Conservation (phyloP, 1,140 invertebrate genomes). For the Pristionchus pacificus region DNA sequence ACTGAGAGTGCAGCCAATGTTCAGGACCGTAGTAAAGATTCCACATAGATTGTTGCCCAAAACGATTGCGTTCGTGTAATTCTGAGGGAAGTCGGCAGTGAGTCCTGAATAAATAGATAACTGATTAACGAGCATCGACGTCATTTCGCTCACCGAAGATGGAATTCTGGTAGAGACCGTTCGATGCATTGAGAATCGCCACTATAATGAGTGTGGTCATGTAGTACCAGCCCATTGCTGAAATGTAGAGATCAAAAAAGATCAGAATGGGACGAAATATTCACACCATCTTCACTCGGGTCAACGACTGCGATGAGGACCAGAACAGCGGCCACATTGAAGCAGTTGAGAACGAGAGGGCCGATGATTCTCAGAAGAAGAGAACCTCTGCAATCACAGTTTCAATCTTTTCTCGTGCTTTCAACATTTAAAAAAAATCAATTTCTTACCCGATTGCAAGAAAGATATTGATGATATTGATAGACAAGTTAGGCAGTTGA, state of each 20-base stretch:
- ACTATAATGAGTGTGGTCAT: conserved; percentile 19
- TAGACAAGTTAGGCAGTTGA: conserved; percentile 20
- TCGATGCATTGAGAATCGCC: conserved; percentile 23
- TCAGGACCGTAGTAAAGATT: conserved; percentile 24
- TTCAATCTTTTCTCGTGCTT: background rate
- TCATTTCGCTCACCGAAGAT: background rate
- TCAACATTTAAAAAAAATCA: background rate
- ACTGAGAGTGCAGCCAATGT: conserved; percentile 19
- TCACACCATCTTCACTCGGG: conserved; percentile 16
- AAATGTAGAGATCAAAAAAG: background rate
- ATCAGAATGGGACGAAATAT: conserved; percentile 2
- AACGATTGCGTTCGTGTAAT: conserved; percentile 31
- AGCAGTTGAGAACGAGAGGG: conserved; percentile 24
- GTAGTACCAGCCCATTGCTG: conserved; percentile 19
- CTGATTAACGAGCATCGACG: background rate
- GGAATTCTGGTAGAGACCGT: conserved; percentile 27
- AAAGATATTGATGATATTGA: conserved; percentile 16
- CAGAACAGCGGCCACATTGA: conserved; percentile 10
- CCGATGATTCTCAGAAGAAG: conserved; percentile 14
- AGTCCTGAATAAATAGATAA: conserved; percentile 7
- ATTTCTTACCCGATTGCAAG: conserved; percentile 25
- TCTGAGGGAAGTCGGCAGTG: conserved; percentile 25
- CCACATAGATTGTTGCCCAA: conserved; percentile 29
- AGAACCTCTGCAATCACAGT: conserved; percentile 11
- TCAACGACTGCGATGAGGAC: conserved; percentile 15